phyloP scores from a whole-genome alignment of 2,113 vertebrate species.

The Nannobrachium achirus region DNA sequence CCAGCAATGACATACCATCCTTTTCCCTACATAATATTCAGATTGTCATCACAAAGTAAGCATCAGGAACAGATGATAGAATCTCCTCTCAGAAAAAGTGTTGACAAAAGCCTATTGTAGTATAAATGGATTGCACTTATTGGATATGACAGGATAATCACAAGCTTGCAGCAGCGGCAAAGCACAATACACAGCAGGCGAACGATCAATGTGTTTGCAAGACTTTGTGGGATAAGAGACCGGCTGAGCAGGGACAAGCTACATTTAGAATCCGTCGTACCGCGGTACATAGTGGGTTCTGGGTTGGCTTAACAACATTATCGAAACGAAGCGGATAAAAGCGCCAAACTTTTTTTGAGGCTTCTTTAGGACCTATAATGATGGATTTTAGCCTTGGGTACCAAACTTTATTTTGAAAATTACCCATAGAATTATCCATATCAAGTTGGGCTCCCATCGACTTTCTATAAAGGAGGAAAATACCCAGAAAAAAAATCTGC shows the following conservation, averaged over 20 bases:
- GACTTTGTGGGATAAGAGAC: constrained; percentile 14
- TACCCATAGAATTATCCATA: no score
- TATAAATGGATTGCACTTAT: constrained; percentile 35
- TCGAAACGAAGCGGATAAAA: no score
- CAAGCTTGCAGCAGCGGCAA: constrained; percentile 13
- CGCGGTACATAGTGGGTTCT: no score
- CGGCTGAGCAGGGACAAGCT: constrained; percentile 28
- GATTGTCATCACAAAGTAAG: constrained; percentile 31
- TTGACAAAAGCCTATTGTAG: constrained; percentile 33
- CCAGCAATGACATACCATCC: constrained; percentile 26
- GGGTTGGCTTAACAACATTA: no score
- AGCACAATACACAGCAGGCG: constrained; percentile 31
- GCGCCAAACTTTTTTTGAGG: no score
- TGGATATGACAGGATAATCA: constrained; percentile 51
- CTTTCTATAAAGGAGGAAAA: no score
- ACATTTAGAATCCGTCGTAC: no score
- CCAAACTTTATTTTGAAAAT: no score
- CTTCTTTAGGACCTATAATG: no score
- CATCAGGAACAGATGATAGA: constrained; percentile 33
- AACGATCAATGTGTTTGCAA: constrained; percentile 36
- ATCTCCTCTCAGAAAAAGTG: constrained; percentile 37
- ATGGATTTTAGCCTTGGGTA: no score
- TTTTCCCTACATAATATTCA: constrained; percentile 28
- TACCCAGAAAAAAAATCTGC: no score
- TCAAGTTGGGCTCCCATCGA: no score